These are phyloP conservation scores for Hermaeophaga mercurialis DNA, from an alignment of 2,888 invertebrate species.

Conservation along the genomic window DNA sequence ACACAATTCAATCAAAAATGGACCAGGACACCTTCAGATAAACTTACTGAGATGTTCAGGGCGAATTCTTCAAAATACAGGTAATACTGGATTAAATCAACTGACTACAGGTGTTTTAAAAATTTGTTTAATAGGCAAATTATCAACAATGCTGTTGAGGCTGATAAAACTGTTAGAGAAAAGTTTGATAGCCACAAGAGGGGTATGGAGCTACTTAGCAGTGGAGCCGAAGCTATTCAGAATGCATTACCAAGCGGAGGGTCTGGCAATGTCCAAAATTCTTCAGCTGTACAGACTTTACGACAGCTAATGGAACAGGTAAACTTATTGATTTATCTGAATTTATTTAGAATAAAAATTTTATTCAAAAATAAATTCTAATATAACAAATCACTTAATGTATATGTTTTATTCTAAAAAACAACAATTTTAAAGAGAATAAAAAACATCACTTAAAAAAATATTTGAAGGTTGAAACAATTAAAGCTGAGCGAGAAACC, in stretches of 20 bases:
- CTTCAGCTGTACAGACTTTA: conserved; percentile 69
- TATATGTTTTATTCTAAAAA: too few species aligned
- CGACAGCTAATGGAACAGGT: conserved; percentile 79
- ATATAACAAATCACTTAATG: too few species aligned
- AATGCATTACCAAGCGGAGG: conserved; percentile 71
- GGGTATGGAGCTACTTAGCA: conserved; percentile 83
- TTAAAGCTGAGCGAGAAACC: conserved; percentile 88
- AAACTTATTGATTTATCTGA: too few species aligned
- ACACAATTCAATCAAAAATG: conserved; percentile 92
- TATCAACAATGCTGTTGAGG: conserved; percentile 84
- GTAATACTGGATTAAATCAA: too few species aligned
- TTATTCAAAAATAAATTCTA: too few species aligned
- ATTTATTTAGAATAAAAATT: too few species aligned
- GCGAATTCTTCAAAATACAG: conserved; percentile 91
- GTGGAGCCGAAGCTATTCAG: conserved; percentile 71
- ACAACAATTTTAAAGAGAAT: too few species aligned
- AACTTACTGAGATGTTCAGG: conserved; percentile 87
- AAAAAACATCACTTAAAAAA: not conserved
- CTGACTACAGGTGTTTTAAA: too few species aligned
- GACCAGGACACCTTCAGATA: conserved; percentile 86
- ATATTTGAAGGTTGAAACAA: conserved; percentile 73
- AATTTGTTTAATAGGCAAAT: conserved; percentile 79
- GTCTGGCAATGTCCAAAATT: conserved; percentile 60
- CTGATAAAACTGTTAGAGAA: conserved; percentile 82
- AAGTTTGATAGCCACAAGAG: conserved; percentile 80